Percentiles rank a stretch among this genome's conserved stretches.
Conservation (phyloP, 2,888 invertebrate species). For the Eremobia ochroleuca region DNA sequence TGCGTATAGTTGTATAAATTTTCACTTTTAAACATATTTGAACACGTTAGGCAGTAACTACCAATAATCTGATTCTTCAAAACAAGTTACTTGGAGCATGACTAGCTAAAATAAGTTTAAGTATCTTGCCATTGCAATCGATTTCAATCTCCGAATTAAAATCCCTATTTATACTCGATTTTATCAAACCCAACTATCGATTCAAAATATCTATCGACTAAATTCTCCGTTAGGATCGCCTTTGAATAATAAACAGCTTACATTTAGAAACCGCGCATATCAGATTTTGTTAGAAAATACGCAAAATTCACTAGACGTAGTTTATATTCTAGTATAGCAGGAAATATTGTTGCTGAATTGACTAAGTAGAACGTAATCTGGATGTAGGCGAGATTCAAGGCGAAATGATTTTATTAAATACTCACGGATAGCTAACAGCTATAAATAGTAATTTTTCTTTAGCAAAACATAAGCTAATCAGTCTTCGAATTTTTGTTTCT, state of each 20-base stretch:
- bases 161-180: slow-evolving; percentile 36
- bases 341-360: slow-evolving; percentile 2
- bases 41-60: too few species aligned
- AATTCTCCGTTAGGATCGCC: background rate
- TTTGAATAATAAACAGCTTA: slow-evolving; percentile 26
- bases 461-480: background rate
- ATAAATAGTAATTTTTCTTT: background rate
- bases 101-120: too few species aligned
- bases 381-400: background rate
- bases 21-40: too few species aligned
- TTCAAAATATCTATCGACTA: slow-evolving; percentile 6
- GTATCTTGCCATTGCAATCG: background rate
- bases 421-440: background rate
- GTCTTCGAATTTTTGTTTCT: background rate
- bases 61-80: too few species aligned
- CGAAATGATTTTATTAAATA: background rate
- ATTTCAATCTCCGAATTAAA: slow-evolving; percentile 29
- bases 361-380: background rate
- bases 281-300: slow-evolving; percentile 28
- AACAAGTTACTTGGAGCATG: too few species aligned
- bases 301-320: slow-evolving; percentile 4
- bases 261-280: slow-evolving; percentile 12
- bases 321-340: background rate
- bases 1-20: too few species aligned
- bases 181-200: slow-evolving; percentile 21